Base-by-base conservation (phyloP, 2,797 vertebrate genomes). In the Diglossa cyanea region DNA sequence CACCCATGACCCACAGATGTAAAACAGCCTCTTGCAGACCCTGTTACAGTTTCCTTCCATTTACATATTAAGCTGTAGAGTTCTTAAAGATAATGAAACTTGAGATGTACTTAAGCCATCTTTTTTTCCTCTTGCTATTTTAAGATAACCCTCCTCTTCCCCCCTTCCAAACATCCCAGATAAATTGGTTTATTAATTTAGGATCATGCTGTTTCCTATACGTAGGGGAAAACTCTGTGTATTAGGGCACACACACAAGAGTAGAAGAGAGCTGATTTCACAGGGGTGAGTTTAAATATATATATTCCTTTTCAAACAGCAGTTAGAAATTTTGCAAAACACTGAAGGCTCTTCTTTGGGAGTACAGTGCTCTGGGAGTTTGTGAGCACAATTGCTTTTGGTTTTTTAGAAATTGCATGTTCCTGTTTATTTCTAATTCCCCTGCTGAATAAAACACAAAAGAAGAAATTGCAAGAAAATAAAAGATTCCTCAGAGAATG, bases 371-470 rank as follows among this genome's bases (percentile, higher is more conserved):
- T 47, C 23, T 89, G 74, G 50, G 25, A 84, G 16, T 79, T 82
- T 23, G 14, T 1, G 1, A 83, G 40, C 53, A 39, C 6, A 2
- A 2, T 19, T 72, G 48, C 1, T 0, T 58, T 63, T 58, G 15
- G 1, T 18, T 7, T 47, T 45, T 72, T 48, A 73, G 30, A 70
- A 90, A 40, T 35, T 17, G 8, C 21, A 16, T 5, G 0, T 45
- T 88, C 23, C 40, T 80, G 7, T 62, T 88, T 54, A 74, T 88
- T 83, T 71, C 48, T 37, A 57, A 13, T 79, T 85, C 39, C 16
- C 5, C 28, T 87, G 58, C n/a, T 66, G 54, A 89, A 35, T 20
- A 21, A 44, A 72, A 61, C 1, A 6, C 66, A 72, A 35, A 91
- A 53, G 63, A 77, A 63, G 48, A 66, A 37, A 62, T 60, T 24